A percentile compares a stretch with the other conserved stretches of the same genome.
Evolutionary conservation across 2,888 invertebrate species (phyloP).

Genomic region (Myathropa florea): DNA sequence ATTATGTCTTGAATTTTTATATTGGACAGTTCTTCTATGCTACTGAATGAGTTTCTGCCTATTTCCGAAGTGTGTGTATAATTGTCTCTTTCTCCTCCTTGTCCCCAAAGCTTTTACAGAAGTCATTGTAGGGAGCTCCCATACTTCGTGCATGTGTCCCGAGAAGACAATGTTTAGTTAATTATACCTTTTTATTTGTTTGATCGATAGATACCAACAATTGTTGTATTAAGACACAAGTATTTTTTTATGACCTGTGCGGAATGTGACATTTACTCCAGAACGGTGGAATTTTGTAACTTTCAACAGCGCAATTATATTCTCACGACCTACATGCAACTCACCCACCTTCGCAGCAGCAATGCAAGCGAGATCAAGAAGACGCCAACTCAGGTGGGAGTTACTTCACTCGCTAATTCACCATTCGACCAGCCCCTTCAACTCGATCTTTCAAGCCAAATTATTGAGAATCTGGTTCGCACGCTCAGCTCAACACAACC

Average conservation of each 20-base stretch:
- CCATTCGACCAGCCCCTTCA: constrained; percentile 13
- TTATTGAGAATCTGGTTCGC: constrained; percentile 60
- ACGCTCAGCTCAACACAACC: constrained; percentile 30
- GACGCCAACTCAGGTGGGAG: constrained; percentile 56
- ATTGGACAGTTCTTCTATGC: no score
- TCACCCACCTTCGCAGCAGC: constrained; percentile 19
- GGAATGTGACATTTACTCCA: constrained; percentile 51
- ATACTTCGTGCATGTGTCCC: no score
- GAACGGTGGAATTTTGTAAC: constrained; percentile 27
- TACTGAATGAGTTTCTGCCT: no score
- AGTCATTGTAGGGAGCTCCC: no score
- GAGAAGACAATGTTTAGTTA: no score
- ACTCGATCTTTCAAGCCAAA: constrained; percentile 16
- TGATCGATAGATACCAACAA: no score
- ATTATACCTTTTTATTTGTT: no score
- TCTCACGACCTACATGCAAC: constrained; percentile 54
- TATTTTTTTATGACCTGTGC: neutral
- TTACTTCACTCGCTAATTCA: constrained; percentile 44
- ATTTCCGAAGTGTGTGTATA: no score
- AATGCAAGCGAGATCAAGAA: constrained; percentile 11
- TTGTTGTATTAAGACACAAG: neutral
- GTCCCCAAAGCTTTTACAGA: no score
- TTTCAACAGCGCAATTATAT: constrained; percentile 13
- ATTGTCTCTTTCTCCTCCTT: no score
- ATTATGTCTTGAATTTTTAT: no score